A percentile compares a stretch with the other conserved stretches of the same genome.
Evolutionary conservation across 2,888 invertebrate genomes (phyloP).

Genomic region (Drosophila aldrichi): DNA sequence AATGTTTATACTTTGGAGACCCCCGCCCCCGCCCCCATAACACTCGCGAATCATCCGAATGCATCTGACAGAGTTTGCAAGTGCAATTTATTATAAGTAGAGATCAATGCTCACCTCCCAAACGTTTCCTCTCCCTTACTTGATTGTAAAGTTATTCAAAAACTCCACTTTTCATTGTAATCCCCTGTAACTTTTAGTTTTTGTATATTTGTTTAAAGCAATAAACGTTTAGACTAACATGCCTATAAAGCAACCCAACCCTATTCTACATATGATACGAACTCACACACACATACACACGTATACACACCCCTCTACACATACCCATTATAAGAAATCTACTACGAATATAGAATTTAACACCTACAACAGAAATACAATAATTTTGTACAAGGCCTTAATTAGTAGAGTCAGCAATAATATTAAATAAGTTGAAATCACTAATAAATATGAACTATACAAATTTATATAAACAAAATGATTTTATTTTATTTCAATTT

Average conservation of each 20-base stretch:
- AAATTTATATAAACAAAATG: conserved; percentile 46
- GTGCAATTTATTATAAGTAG: conserved; percentile 62
- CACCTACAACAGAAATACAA: conserved; percentile 71
- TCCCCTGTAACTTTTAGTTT: conserved; percentile 35
- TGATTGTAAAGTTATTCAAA: conserved; percentile 49
- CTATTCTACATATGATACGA: conserved; percentile 25
- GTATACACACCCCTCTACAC: conserved; percentile 23
- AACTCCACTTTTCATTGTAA: conserved; percentile 27
- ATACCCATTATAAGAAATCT: conserved; percentile 19
- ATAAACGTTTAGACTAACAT: conserved; percentile 54
- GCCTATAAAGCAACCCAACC: conserved; percentile 41
- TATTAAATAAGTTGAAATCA: conserved; percentile 75
- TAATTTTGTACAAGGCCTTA: conserved; percentile 81
- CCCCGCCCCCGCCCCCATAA: no score
- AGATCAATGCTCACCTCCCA: conserved; percentile 7
- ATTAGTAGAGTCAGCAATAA: conserved; percentile 81
- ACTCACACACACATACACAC: conserved; percentile 17
- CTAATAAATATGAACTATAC: conserved; percentile 68
- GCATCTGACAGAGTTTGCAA: conserved; percentile 58
- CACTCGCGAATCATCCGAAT: conserved; percentile 56
- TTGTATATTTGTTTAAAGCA: conserved; percentile 63
- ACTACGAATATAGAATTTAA: conserved; percentile 75
- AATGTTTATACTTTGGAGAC: conserved; percentile 55
- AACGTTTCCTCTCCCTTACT: background rate
- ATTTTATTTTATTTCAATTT: background rate